These are phyloP conservation scores for Semnornis frantzii DNA, from an alignment of 2,113 vertebrate genomes.

Conservation along the genomic window DNA sequence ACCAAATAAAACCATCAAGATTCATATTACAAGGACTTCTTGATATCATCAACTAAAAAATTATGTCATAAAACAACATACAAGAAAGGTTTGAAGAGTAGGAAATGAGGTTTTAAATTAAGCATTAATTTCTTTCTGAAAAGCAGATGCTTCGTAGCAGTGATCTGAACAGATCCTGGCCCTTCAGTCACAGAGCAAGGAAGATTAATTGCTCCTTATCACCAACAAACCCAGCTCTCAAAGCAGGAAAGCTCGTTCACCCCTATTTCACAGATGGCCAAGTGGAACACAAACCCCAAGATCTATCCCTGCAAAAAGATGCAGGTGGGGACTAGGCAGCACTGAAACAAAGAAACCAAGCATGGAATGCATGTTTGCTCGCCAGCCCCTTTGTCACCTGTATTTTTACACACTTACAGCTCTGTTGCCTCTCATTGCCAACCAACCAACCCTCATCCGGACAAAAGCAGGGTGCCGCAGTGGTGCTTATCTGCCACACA, in stretches of 20 bases:
- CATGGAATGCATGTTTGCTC: not conserved
- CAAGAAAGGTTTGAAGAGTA: not conserved
- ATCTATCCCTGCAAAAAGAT: not conserved
- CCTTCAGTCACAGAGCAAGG: not conserved
- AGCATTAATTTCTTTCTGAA: not conserved
- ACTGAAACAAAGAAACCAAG: not conserved
- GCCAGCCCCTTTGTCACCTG: not conserved
- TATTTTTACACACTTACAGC: not conserved
- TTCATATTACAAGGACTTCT: not conserved
- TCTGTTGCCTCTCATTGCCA: not conserved
- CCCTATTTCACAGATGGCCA: not conserved
- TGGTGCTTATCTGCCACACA: not conserved
- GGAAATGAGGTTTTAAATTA: not conserved
- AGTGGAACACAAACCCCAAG: not conserved
- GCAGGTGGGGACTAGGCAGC: not conserved
- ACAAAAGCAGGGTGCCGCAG: fast-evolving
- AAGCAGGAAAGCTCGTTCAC: not conserved
- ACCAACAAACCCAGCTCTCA: not conserved
- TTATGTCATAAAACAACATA: not conserved
- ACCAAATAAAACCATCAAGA: not conserved
- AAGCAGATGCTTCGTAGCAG: not conserved
- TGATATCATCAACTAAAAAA: not conserved
- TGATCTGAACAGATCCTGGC: not conserved
- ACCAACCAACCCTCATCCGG: not conserved
- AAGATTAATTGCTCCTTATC: not conserved